Base-by-base conservation (phyloP, 2,113 vertebrate genomes). In the Cyprinodon brontotheroides region DNA sequence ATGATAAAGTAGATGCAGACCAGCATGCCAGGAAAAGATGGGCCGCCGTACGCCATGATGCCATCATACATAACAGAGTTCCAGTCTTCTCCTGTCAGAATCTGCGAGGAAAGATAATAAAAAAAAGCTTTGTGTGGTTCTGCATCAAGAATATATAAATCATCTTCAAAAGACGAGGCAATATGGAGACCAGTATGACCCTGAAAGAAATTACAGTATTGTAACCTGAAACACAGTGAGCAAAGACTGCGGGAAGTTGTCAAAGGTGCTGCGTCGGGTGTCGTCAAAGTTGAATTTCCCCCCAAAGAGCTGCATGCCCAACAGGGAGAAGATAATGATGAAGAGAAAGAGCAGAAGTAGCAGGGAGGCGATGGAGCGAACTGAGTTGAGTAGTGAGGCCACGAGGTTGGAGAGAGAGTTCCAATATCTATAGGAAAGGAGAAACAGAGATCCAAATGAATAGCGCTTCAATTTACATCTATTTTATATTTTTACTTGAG, bases 1-100 rank as follows among this genome's bases (percentile, higher is more conserved):
- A 99, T 99, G 96, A 99, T 99, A 95, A 99, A 99, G 94, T 99
- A 99, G 93, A 99, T 99, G 96, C 98, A 99, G 93, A 99, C 98
- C 87, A 99, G 95, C 98, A 99, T 99, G 90, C 98, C 98, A 77
- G 98, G 98, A 94, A 99, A 99, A 86, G 98, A 98, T 67, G 98
- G 98, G 45, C 98, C 98, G 75, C 98, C 98, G 45, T 99, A 99
- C 68, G 98, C 98, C 96, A 97, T 99, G 91, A 99, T 99, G 77
- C 98, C 98, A 90, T 99, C 98, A 90, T 98, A 98, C 98, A 99
- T 99, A 87, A 99, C 98, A 74, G 97, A 99, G 94, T 99, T 99
- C 98, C 98, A 99, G 94, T 99, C 98, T 93, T 99, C 98, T 91
- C 98, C 98, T 82, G 98, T 99, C 87, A 99, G 95, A 95, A 99